Conservation (phyloP, 2,113 vertebrate species). For the Pongo pygmaeus region DNA sequence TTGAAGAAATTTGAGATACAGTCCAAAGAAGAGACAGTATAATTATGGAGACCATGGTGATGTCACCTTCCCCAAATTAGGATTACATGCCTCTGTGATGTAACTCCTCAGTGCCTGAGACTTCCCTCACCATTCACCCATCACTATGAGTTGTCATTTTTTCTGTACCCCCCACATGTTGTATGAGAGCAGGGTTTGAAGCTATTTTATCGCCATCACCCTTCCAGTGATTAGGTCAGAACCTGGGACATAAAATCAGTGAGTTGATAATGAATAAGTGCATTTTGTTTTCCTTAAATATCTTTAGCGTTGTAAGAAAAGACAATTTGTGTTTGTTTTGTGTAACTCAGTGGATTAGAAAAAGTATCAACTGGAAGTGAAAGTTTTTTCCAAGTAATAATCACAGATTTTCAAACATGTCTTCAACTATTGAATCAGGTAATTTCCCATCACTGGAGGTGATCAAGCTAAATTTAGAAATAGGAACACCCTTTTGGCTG, state of each 20-base stretch:
- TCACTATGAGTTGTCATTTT: too few species aligned
- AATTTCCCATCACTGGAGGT: background rate
- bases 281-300: background rate
- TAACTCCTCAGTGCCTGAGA: background rate
- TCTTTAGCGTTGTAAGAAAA: background rate
- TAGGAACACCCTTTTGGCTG: background rate
- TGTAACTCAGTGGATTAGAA: background rate
- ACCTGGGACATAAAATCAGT: background rate
- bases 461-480: background rate
- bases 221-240: background rate
- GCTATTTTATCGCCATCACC: background rate
- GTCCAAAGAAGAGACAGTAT: background rate
- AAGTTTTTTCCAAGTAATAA: background rate
- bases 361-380: background rate
- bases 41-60: background rate
- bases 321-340: background rate
- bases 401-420: background rate
- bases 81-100: background rate
- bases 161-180: background rate
- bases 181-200: background rate
- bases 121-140: accelerated
- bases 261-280: background rate
- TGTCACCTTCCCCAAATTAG: background rate
- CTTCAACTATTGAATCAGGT: background rate
- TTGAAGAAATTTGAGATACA: background rate